phyloP scores from a whole-genome alignment of 2,888 invertebrate species.

The Epistrophella euchroma region DNA sequence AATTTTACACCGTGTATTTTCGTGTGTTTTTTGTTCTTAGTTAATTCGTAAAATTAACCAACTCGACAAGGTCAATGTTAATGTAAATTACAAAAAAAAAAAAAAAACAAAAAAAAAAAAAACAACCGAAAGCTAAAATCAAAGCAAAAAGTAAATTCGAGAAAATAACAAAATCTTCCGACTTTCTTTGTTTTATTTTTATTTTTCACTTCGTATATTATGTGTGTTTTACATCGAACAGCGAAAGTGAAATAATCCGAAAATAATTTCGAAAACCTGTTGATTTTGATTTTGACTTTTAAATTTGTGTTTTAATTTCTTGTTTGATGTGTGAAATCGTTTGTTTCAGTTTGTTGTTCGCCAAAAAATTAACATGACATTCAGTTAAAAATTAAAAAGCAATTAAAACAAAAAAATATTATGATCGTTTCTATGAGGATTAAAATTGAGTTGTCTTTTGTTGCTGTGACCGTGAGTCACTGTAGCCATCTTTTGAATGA shows the following conservation, averaged over 20 bases:
- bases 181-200: constrained; percentile 31
- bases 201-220: neutral
- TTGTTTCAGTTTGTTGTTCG: constrained; percentile 6
- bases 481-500: neutral
- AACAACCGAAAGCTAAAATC: neutral
- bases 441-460: neutral
- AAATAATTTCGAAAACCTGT: constrained; percentile 29
- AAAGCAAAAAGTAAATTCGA: neutral
- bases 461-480: neutral
- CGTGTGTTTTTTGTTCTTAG: neutral
- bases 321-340: constrained; percentile 26
- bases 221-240: constrained; percentile 7
- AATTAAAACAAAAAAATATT: constrained; percentile 1
- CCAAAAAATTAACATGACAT: neutral
- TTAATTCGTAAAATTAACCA: constrained; percentile 28
- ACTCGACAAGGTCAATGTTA: constrained; percentile 24
- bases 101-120: neutral
- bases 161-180: neutral
- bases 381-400: constrained; percentile 12
- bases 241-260: constrained; percentile 35
- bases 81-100: constrained; percentile 6
- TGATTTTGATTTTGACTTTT: constrained; percentile 23
- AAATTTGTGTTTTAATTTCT: constrained; percentile 19
- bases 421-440: neutral
- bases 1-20: neutral